A percentile compares a stretch with the other conserved stretches of the same genome.
phyloP scores from a whole-genome alignment of 2,888 invertebrate species.

The Lepidonotus clava region DNA sequence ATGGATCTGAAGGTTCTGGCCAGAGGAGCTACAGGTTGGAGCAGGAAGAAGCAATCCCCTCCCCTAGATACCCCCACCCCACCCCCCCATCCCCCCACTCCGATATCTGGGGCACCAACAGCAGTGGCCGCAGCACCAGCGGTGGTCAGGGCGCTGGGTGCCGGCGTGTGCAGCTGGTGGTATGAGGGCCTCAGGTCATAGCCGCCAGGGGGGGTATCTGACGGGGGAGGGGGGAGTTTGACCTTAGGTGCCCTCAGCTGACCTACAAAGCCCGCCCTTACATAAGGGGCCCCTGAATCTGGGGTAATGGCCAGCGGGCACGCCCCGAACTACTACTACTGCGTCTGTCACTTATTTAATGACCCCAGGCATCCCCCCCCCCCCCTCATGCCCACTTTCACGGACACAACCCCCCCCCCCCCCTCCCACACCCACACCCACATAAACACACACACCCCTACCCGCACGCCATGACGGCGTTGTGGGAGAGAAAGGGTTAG shows the following conservation, averaged over 20 bases:
- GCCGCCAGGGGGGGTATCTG: neutral
- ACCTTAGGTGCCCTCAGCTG: neutral
- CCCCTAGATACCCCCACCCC: too few species aligned
- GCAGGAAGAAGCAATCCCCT: too few species aligned
- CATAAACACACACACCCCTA: neutral
- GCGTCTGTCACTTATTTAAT: slow-evolving; percentile 5
- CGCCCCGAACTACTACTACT: too few species aligned
- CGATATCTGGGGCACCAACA: too few species aligned
- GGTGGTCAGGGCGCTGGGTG: neutral
- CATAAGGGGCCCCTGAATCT: neutral
- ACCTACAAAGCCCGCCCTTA: neutral
- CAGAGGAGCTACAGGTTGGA: too few species aligned
- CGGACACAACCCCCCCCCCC: too few species aligned
- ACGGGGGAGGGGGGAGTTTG: neutral
- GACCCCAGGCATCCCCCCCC: neutral
- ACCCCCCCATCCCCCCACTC: too few species aligned
- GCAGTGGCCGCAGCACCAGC: neutral
- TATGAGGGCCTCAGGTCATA: neutral
- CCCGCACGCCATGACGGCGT: neutral
- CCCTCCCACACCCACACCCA: too few species aligned
- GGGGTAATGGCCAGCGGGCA: neutral
- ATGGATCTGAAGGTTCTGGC: too few species aligned
- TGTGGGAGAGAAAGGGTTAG: neutral
- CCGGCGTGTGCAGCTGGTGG: neutral
- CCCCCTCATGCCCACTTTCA: too few species aligned